These are phyloP conservation scores for Epinotia nisella DNA, from an alignment of 2,888 invertebrate species.

Conservation along the genomic window DNA sequence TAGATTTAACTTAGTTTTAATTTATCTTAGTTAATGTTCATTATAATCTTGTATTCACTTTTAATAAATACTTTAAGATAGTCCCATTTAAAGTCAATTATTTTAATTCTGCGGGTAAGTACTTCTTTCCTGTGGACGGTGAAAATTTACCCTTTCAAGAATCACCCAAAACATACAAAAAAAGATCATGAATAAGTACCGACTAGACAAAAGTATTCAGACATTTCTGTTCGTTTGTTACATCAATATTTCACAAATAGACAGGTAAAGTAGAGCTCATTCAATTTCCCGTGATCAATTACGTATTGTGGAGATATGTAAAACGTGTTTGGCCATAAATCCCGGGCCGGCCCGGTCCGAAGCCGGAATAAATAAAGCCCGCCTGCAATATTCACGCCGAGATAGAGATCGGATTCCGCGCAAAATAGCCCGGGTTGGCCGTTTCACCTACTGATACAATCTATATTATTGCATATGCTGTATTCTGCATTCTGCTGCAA, in stretches of 20 bases:
- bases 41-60: too few relatives aligned
- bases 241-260: slow-evolving; percentile 15
- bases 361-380: background rate
- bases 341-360: background rate
- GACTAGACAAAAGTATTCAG: background rate
- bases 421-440: background rate
- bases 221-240: background rate
- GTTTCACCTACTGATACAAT: background rate
- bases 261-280: slow-evolving; percentile 17
- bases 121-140: too few relatives aligned
- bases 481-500: too few relatives aligned
- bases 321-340: slow-evolving; percentile 23
- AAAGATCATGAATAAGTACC: too few relatives aligned
- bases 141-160: too few relatives aligned
- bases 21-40: too few relatives aligned
- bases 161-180: too few relatives aligned
- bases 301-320: slow-evolving; percentile 24
- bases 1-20: too few relatives aligned
- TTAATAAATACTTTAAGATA: too few relatives aligned
- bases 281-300: slow-evolving; percentile 37
- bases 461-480: too few relatives aligned
- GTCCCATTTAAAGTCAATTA: too few relatives aligned
- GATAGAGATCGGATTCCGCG: background rate
- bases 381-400: slow-evolving; percentile 18
- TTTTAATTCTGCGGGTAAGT: too few relatives aligned